phyloP scores from a whole-genome alignment of 2,888 invertebrate species.

The Mantis religiosa region DNA sequence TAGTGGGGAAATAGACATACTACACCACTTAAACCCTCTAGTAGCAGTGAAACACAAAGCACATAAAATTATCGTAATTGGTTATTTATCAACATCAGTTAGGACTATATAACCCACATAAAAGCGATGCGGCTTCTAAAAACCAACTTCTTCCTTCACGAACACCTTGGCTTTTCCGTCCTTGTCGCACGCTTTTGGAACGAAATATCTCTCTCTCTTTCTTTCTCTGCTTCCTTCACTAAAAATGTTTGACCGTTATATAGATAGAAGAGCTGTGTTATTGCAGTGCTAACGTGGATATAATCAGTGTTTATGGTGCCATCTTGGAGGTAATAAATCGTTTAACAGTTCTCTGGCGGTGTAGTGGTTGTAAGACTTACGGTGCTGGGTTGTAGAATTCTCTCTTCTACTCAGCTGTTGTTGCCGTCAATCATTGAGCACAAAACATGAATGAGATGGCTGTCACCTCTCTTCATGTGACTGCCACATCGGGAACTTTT shows the following conservation, averaged over 20 bases:
- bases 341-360: constrained; percentile 22
- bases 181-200: background rate
- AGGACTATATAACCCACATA: background rate
- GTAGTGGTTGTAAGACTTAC: constrained; percentile 33
- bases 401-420: background rate
- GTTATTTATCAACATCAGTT: constrained; percentile 1
- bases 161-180: background rate
- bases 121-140: background rate
- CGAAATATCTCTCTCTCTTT: background rate
- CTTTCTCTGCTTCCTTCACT: background rate
- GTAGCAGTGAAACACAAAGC: background rate
- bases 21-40: background rate
- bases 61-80: constrained; percentile 8
- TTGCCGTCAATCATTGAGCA: background rate
- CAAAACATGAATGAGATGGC: background rate
- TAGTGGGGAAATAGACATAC: background rate
- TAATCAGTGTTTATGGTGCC: constrained; percentile 30
- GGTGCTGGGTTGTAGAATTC: background rate
- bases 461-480: background rate
- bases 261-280: constrained; percentile 1
- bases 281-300: constrained; percentile 17
- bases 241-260: constrained; percentile 16
- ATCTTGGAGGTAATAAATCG: constrained; percentile 28
- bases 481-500: background rate
- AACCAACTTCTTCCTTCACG: background rate